These are phyloP conservation scores for Uloborus diversus DNA, from an alignment of 1,140 invertebrate species.

Conservation along the genomic window DNA sequence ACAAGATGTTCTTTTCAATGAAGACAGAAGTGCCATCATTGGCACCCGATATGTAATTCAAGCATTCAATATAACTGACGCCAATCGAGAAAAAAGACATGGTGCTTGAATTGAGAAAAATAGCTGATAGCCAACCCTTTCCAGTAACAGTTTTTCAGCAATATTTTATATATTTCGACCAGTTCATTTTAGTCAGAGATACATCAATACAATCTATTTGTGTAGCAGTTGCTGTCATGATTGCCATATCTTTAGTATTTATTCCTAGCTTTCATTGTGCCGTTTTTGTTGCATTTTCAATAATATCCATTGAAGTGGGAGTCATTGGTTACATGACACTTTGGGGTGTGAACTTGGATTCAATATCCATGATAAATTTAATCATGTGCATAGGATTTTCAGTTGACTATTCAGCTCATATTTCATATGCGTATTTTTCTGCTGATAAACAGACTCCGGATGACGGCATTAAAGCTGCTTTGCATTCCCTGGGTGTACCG, in stretches of 20 bases:
- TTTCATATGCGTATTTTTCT: slow-evolving; percentile 96
- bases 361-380: slow-evolving; percentile 98
- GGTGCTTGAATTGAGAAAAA: slow-evolving; percentile 79
- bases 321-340: slow-evolving; percentile 96
- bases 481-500: slow-evolving; percentile 90
- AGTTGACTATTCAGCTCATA: slow-evolving; percentile 96
- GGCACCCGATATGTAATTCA: slow-evolving; percentile 89
- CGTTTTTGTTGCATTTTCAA: slow-evolving; percentile 93
- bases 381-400: slow-evolving; percentile 99
- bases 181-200: slow-evolving; percentile 91
- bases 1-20: slow-evolving; percentile 86
- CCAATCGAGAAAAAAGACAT: slow-evolving; percentile 92
- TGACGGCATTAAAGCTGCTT: slow-evolving; percentile 83
- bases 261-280: slow-evolving; percentile 94
- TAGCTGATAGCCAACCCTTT: slow-evolving; percentile 79
- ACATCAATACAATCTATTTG: slow-evolving; percentile 93
- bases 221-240: slow-evolving; percentile 92
- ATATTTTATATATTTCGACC: slow-evolving; percentile 94
- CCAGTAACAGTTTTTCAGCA: slow-evolving; percentile 93
- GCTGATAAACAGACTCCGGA: slow-evolving; percentile 66
- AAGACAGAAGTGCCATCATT: slow-evolving; percentile 76
- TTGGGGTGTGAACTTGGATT: slow-evolving; percentile 94
- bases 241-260: slow-evolving; percentile 94
- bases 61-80: slow-evolving; percentile 86
- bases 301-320: slow-evolving; percentile 93